phyloP scores from a whole-genome alignment of 2,113 vertebrate genomes.

The Ia io region DNA sequence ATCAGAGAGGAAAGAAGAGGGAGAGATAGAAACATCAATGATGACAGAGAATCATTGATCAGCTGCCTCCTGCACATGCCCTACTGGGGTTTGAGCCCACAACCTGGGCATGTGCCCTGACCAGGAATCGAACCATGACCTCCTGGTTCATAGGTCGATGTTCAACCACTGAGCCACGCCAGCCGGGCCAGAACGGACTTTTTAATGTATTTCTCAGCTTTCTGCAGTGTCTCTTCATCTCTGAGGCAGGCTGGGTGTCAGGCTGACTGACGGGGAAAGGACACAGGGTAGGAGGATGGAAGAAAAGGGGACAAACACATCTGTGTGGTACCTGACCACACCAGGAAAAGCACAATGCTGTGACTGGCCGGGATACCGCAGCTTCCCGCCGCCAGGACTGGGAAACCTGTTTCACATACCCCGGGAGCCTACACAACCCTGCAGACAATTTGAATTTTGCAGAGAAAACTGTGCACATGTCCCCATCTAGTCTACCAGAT shows the following conservation, averaged over 20 bases:
- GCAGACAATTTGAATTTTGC: neutral
- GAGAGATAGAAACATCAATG: too few relatives aligned
- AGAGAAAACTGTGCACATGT: neutral
- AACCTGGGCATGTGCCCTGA: too few relatives aligned
- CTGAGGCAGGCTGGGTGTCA: neutral
- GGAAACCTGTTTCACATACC: neutral
- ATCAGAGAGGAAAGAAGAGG: too few relatives aligned
- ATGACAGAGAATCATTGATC: too few relatives aligned
- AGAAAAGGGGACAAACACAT: neutral
- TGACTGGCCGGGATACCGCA: rapidly evolving
- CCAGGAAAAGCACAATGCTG: neutral
- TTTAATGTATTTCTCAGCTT: neutral
- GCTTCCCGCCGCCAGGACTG: neutral
- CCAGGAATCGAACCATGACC: too few relatives aligned
- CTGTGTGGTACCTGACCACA: neutral
- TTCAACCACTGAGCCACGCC: too few relatives aligned
- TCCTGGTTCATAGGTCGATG: too few relatives aligned
- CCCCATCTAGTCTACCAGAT: neutral
- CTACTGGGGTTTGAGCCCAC: too few relatives aligned
- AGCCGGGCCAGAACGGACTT: neutral
- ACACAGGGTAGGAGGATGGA: neutral
- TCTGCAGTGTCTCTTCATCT: neutral
- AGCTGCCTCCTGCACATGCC: too few relatives aligned
- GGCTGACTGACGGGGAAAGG: neutral
- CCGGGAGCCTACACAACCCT: neutral